phyloP scores from a whole-genome alignment of 2,797 vertebrate species.

The Nyctalus aviator region DNA sequence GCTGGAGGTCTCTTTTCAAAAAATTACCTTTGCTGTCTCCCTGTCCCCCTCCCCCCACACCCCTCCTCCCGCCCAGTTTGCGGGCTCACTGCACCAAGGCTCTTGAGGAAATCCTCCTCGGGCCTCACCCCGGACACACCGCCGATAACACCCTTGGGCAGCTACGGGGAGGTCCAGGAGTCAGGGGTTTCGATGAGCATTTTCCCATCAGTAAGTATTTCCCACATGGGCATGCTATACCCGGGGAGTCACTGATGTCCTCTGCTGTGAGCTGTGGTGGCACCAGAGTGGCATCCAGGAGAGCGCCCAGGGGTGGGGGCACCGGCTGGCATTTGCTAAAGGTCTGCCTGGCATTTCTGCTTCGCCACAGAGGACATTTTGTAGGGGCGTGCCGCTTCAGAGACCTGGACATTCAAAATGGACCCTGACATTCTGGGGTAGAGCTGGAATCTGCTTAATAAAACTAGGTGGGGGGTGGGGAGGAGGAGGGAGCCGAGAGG shows the following conservation, averaged over 20 bases:
- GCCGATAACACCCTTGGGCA: not conserved
- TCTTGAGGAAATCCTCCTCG: not conserved
- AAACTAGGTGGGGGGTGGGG: not conserved
- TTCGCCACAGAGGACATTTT: constrained; percentile 46
- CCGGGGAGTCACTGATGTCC: constrained; percentile 62
- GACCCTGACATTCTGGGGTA: not conserved
- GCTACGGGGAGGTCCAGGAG: not conserved
- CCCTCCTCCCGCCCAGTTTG: no score
- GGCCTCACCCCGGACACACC: not conserved
- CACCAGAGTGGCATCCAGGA: constrained; percentile 24
- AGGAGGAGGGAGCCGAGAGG: not conserved
- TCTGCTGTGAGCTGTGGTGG: constrained; percentile 29
- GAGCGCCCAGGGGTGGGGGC: constrained; percentile 17
- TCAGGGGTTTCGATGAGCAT: constrained; percentile 38
- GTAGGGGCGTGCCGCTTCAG: not conserved
- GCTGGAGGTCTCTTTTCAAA: not conserved
- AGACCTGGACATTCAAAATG: not conserved
- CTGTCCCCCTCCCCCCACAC: not conserved
- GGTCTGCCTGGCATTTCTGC: constrained; percentile 65
- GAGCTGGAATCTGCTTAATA: not conserved
- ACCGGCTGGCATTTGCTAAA: constrained; percentile 61
- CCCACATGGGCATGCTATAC: constrained; percentile 6
- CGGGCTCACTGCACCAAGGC: not conserved
- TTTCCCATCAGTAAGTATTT: constrained; percentile 63
- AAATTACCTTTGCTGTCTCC: not conserved